Evolutionary conservation across 2,113 vertebrate species (phyloP).

Genomic region (Columba janthina): DNA sequence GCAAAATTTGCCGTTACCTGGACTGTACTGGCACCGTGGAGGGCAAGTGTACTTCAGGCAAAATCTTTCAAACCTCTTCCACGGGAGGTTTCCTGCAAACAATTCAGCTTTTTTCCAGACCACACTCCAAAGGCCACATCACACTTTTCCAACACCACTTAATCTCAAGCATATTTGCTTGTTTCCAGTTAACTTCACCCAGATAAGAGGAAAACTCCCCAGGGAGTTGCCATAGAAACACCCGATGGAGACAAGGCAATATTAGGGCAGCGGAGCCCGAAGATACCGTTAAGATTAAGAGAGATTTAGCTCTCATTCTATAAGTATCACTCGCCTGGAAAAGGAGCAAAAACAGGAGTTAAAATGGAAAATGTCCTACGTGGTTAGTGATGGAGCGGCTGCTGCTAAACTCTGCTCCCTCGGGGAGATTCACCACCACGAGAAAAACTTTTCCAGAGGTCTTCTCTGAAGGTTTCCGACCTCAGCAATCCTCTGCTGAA

Average conservation of each 20-base stretch:
- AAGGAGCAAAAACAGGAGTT: neutral
- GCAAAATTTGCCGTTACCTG: neutral
- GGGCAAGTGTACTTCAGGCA: neutral
- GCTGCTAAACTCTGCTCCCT: neutral
- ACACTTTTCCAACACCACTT: constrained; percentile 3
- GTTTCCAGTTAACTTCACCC: constrained; percentile 56
- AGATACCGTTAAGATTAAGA: neutral
- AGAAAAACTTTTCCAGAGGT: neutral
- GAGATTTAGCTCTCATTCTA: neutral
- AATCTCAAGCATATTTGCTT: constrained; percentile 21
- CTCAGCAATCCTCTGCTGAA: neutral
- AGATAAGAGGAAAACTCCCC: constrained; percentile 24
- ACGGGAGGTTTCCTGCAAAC: neutral
- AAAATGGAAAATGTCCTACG: neutral
- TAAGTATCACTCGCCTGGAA: neutral
- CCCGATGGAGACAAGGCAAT: neutral
- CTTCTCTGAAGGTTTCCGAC: neutral
- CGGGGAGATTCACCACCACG: neutral
- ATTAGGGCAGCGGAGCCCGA: constrained; percentile 8
- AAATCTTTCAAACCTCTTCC: neutral
- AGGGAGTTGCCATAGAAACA: constrained; percentile 51
- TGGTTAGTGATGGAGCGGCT: neutral
- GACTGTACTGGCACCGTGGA: neutral
- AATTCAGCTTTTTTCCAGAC: neutral
- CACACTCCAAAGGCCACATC: neutral